Evolutionary conservation across 2,797 vertebrate genomes (phyloP).

Genomic region (Caiman crocodilus): DNA sequence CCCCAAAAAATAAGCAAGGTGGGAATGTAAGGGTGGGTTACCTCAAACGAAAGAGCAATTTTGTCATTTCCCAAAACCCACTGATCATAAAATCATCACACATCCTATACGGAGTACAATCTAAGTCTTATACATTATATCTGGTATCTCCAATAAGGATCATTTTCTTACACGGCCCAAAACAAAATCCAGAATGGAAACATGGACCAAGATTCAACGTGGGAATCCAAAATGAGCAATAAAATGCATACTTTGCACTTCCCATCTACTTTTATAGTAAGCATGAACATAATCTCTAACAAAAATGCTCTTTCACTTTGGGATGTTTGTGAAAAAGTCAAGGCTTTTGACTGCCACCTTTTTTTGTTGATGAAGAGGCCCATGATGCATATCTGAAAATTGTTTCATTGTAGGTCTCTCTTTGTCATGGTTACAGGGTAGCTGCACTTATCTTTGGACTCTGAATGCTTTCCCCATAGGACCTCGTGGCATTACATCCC

Average conservation of each 20-base stretch:
- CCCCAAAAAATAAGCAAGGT: conserved; percentile 58
- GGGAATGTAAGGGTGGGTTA: conserved; percentile 29
- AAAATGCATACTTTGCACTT: conserved; percentile 69
- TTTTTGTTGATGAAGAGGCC: not conserved
- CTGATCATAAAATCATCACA: not conserved
- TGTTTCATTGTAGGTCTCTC: not conserved
- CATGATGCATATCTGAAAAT: not conserved
- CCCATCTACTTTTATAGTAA: conserved; percentile 27
- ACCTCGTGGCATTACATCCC: not conserved
- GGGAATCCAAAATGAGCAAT: conserved; percentile 53
- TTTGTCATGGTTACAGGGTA: not conserved
- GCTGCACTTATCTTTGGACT: not conserved
- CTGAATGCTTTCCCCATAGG: not conserved
- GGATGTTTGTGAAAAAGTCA: conserved; percentile 22
- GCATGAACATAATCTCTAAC: conserved; percentile 46
- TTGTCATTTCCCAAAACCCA: conserved; percentile 50
- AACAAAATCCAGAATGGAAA: conserved; percentile 49
- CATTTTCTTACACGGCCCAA: conserved; percentile 58
- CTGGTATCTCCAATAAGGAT: conserved; percentile 50
- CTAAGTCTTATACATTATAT: conserved; percentile 28
- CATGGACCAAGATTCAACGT: conserved; percentile 63
- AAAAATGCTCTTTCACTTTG: conserved; percentile 48
- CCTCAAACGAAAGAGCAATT: conserved; percentile 65
- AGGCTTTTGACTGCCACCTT: conserved; percentile 41
- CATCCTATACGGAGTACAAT: not conserved